Evolutionary conservation across 2,113 vertebrate genomes (phyloP).

Genomic region (Corythornis madagascariensis): DNA sequence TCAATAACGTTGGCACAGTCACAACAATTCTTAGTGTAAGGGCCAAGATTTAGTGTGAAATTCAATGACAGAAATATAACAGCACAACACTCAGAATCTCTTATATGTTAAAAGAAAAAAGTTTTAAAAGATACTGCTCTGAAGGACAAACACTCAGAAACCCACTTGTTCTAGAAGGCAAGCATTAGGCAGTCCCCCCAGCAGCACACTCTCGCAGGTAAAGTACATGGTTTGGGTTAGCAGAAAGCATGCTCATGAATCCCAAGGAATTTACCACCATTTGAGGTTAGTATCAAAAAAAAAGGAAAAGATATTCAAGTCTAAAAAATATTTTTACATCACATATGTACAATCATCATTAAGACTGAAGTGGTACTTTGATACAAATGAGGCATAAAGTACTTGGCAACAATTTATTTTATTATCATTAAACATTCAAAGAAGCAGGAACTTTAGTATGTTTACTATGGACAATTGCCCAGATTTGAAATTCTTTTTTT

Average conservation of each 20-base stretch:
- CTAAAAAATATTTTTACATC: neutral
- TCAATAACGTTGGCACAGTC: too few relatives aligned
- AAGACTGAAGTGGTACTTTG: neutral
- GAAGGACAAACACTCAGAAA: neutral
- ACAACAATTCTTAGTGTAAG: neutral
- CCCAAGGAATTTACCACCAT: neutral
- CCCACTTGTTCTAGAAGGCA: neutral
- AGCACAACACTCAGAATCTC: neutral
- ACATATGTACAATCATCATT: neutral
- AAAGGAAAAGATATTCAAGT: neutral
- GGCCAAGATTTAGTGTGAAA: neutral
- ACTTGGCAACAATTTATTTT: slow-evolving; percentile 33
- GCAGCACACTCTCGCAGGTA: neutral
- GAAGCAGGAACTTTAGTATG: slow-evolving; percentile 40
- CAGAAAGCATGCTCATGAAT: neutral
- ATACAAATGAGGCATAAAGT: neutral
- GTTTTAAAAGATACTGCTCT: neutral
- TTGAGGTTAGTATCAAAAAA: neutral
- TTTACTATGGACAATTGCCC: slow-evolving; percentile 66
- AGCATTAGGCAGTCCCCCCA: neutral
- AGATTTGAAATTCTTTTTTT: slow-evolving; percentile 51
- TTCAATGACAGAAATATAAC: neutral
- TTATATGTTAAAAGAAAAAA: too few relatives aligned
- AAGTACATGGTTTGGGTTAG: neutral
- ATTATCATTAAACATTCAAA: slow-evolving; percentile 51